Conservation (phyloP, 1,140 invertebrate species). For the Formica exsecta region DNA sequence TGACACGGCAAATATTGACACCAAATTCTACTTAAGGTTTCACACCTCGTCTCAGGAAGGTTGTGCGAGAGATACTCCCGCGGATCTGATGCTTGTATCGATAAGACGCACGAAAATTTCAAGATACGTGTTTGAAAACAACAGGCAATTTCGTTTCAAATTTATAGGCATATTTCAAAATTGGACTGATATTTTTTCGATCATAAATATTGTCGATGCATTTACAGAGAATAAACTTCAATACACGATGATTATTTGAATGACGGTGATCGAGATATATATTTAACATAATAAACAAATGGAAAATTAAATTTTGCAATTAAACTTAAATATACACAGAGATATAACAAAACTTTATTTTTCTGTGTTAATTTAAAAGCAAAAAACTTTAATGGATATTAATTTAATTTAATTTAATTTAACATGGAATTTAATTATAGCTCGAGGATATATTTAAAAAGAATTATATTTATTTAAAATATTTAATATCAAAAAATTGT, state of each 20-base stretch:
- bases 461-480: neutral
- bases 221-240: neutral
- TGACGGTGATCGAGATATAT: neutral
- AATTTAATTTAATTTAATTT: too few species aligned
- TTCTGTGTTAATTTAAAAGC: neutral
- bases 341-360: neutral
- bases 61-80: neutral
- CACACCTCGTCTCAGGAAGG: conserved; percentile 58
- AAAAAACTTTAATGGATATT: neutral
- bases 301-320: neutral
- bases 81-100: neutral
- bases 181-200: neutral
- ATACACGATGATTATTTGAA: neutral
- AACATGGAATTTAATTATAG: neutral
- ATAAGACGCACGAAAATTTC: conserved; percentile 16
- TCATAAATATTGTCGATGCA: neutral
- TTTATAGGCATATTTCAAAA: neutral
- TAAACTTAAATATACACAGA: neutral
- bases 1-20: conserved; percentile 67
- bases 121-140: conserved; percentile 16
- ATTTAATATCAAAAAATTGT: conserved; percentile 4
- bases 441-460: too few species aligned
- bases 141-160: neutral
- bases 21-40: conserved; percentile 69
- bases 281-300: neutral